Evolutionary conservation across 2,797 vertebrate species (phyloP).

Genomic region (Ctenopoma kingsleyae): DNA sequence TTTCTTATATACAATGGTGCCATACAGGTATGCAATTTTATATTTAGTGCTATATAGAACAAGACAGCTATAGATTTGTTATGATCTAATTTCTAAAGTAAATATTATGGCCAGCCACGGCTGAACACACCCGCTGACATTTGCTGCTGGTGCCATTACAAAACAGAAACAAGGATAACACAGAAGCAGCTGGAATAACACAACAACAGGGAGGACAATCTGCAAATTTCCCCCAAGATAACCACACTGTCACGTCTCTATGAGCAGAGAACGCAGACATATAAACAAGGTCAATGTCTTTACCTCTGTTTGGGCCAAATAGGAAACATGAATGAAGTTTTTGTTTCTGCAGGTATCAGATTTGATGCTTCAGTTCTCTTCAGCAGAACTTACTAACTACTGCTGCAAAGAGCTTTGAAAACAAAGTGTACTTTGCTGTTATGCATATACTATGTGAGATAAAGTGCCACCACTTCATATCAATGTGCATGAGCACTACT

Average conservation of each 20-base stretch:
- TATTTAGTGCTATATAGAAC: not conserved
- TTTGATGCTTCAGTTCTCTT: not conserved
- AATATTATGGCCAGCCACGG: conserved; percentile 73
- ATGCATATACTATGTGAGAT: not conserved
- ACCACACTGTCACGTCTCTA: conserved; percentile 1
- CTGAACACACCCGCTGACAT: conserved; percentile 50
- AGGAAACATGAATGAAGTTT: conserved; percentile 1
- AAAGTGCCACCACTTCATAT: not conserved
- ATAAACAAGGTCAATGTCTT: not conserved
- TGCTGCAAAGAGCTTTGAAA: not conserved
- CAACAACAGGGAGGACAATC: not conserved
- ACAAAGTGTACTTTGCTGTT: not conserved
- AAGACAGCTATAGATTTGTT: conserved; percentile 29
- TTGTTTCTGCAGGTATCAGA: not conserved
- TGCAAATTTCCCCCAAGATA: conserved; percentile 17
- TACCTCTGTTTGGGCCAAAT: conserved; percentile 19
- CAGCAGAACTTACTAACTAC: not conserved
- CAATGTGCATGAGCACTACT: not conserved
- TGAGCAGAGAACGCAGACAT: not conserved
- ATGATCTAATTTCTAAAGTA: conserved; percentile 40
- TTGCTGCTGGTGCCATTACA: conserved; percentile 59
- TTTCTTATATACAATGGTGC: not conserved
- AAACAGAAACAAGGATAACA: conserved; percentile 47
- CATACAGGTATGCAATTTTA: conserved; percentile 12
- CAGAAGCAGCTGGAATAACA: conserved; percentile 33